Evolutionary conservation across 2,797 vertebrate species (phyloP).

Genomic region (Lepus oiostolus): DNA sequence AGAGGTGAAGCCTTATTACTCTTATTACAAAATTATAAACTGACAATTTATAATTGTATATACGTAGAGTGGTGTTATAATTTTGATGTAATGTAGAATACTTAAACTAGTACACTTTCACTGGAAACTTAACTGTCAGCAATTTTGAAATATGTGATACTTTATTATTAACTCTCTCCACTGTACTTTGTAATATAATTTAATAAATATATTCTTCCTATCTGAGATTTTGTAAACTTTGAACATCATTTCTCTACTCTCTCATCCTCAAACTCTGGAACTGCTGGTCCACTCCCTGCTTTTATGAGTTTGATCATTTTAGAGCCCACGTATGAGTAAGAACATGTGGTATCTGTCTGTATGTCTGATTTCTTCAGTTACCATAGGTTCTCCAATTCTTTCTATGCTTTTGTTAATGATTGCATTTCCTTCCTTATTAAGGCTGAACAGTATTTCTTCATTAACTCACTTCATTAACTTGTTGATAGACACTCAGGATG

Average conservation of each 20-base stretch:
- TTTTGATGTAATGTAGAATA: background rate
- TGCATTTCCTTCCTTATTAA: background rate
- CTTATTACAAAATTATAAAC: background rate
- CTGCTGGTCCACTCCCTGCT: background rate
- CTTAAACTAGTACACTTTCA: background rate
- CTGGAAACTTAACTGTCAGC: background rate
- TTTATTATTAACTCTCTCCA: background rate
- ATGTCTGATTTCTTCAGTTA: background rate
- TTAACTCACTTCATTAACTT: background rate
- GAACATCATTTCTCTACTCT: too few species aligned
- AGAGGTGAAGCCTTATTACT: background rate
- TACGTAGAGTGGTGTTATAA: background rate
- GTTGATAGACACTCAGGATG: too few species aligned
- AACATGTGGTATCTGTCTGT: background rate
- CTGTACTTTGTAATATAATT: background rate
- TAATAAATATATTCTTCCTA: background rate
- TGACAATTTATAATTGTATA: slow-evolving; percentile 5
- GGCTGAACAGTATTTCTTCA: background rate
- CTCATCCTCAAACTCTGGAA: background rate
- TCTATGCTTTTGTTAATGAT: background rate
- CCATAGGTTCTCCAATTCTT: background rate
- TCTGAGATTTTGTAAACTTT: background rate
- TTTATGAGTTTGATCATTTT: background rate
- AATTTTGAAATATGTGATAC: background rate
- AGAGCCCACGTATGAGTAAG: background rate